phyloP scores from a whole-genome alignment of 2,113 vertebrate genomes.

The Mus pahari region DNA sequence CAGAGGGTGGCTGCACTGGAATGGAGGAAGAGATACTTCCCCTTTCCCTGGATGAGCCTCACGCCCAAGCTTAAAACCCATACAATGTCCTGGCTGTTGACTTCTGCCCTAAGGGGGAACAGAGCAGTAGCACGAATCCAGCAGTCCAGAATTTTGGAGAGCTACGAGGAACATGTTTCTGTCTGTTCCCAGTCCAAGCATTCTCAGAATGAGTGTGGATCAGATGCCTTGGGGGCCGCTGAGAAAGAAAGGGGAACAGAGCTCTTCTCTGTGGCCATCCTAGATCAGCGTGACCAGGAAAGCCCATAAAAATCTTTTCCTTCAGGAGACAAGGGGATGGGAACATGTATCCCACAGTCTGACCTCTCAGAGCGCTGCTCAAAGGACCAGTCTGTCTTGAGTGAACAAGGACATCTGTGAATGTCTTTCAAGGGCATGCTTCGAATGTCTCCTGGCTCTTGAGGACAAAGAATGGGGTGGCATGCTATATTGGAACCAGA shows the following conservation, averaged over 20 bases:
- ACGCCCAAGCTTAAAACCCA: not conserved
- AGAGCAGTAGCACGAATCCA: not conserved
- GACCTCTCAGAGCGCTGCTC: not conserved
- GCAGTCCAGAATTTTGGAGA: not conserved
- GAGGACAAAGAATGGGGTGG: not conserved
- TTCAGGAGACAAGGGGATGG: not conserved
- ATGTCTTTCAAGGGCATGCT: not conserved
- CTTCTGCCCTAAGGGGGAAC: not conserved
- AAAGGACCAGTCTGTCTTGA: not conserved
- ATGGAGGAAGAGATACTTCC: not conserved
- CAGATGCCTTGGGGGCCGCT: not conserved
- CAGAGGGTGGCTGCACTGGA: not conserved
- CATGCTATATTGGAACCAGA: not conserved
- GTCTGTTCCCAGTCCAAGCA: not conserved
- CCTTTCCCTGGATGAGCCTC: not conserved
- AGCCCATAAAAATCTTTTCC: not conserved
- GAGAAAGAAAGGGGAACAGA: not conserved
- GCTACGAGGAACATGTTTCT: not conserved
- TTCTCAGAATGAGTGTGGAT: not conserved
- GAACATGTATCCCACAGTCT: not conserved
- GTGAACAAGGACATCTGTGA: not conserved
- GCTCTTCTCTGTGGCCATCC: not conserved
- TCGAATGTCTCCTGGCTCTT: not conserved
- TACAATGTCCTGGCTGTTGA: not conserved
- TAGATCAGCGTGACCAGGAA: not conserved